Evolutionary conservation across 37 sponge, comb jelly and placozoan species (phyloP).

Genomic region (Geodia barretti): DNA sequence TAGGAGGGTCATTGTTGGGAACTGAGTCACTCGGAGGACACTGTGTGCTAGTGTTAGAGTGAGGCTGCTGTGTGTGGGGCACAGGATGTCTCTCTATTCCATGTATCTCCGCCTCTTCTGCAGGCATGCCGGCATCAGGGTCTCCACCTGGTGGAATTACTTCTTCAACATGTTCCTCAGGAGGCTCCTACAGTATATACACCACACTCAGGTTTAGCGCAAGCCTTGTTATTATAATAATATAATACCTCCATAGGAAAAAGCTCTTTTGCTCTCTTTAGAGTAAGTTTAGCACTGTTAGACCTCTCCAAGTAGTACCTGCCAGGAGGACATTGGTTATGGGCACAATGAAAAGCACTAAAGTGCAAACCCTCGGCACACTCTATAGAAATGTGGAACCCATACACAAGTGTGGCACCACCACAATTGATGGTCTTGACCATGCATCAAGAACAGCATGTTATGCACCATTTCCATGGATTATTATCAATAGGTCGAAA

Average conservation of each 20-base stretch:
- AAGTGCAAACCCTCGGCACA: no score
- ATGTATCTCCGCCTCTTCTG: conserved; percentile 41
- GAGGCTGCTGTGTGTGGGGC: not conserved
- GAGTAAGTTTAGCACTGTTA: conserved; percentile 84
- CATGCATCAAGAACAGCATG: no score
- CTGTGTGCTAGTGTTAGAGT: not conserved
- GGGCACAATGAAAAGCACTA: no score
- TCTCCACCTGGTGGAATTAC: conserved; percentile 67
- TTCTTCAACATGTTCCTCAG: conserved; percentile 36
- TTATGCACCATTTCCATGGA: no score
- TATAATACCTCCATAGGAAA: conserved; percentile 69
- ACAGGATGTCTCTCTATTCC: conserved; percentile 33
- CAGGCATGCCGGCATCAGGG: conserved; percentile 75
- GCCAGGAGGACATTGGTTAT: conserved; percentile 1
- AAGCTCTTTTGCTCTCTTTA: conserved; percentile 72
- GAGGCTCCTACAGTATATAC: conserved; percentile 17
- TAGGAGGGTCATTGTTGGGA: not conserved
- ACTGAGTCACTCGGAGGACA: not conserved
- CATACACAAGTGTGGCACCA: no score
- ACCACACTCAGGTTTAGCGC: no score
- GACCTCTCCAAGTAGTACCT: conserved; percentile 85
- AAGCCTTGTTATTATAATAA: no score
- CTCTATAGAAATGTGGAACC: no score
- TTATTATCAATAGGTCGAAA: no score
- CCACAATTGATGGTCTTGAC: no score